Evolutionary conservation across 2,888 invertebrate genomes (phyloP).

Genomic region (Caenorhabditis drosophilae): DNA sequence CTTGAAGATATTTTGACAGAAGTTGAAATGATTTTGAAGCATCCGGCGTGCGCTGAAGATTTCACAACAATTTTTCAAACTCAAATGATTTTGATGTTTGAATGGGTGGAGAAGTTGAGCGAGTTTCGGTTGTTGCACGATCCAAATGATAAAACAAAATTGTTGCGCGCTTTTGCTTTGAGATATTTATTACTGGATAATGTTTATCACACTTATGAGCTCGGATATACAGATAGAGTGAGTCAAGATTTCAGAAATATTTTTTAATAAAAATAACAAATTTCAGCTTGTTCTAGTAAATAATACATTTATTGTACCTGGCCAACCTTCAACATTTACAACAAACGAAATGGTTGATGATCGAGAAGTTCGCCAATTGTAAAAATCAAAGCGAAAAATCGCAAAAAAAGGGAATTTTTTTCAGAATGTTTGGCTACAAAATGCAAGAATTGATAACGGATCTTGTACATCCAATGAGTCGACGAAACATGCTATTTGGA

Average conservation of each 20-base stretch:
- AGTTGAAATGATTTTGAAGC: slow-evolving; percentile 42
- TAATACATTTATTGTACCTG: slow-evolving; percentile 50
- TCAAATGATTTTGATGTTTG: slow-evolving; percentile 63
- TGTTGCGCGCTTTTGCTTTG: slow-evolving; percentile 59
- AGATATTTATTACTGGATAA: slow-evolving; percentile 64
- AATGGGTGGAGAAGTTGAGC: slow-evolving; percentile 64
- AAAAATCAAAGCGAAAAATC: slow-evolving; percentile 11
- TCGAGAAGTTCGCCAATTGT: slow-evolving; percentile 37
- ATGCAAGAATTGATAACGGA: slow-evolving; percentile 46
- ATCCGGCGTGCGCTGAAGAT: slow-evolving; percentile 54
- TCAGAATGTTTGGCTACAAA: slow-evolving; percentile 56
- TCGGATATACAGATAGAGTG: slow-evolving; percentile 54
- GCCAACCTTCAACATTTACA: slow-evolving; percentile 30
- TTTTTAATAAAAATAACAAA: not conserved
- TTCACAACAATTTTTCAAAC: slow-evolving; percentile 50
- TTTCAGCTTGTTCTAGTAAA: slow-evolving; percentile 48
- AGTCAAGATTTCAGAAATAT: slow-evolving; percentile 5
- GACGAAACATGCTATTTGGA: slow-evolving; percentile 39
- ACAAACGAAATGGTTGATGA: slow-evolving; percentile 29
- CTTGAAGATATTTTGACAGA: slow-evolving; percentile 59
- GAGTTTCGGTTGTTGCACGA: slow-evolving; percentile 55
- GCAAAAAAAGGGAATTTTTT: slow-evolving; percentile 5
- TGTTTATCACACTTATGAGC: slow-evolving; percentile 61
- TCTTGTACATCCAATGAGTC: slow-evolving; percentile 49
- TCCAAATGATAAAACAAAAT: slow-evolving; percentile 59